Conservation (phyloP, 2,888 invertebrate species). For the Phasia obesa region DNA sequence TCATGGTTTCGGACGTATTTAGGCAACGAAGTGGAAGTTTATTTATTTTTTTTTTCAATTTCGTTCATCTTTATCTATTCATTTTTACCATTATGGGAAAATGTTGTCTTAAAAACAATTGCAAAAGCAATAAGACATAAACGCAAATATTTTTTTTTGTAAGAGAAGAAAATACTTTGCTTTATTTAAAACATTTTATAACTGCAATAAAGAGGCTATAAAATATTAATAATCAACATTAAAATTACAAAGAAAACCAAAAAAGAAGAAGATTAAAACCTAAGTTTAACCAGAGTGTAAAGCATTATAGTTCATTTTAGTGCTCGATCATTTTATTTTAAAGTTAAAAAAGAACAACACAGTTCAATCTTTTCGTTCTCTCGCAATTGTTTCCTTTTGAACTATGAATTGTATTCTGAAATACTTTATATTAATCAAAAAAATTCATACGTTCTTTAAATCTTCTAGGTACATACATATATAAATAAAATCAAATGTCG, state of each 20-base stretch:
- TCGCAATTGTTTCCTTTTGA: too few relatives aligned
- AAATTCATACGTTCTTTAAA: too few relatives aligned
- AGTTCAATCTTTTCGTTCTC: too few relatives aligned
- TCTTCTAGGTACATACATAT: too few relatives aligned
- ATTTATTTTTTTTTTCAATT: conserved; percentile 75
- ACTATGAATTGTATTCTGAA: too few relatives aligned
- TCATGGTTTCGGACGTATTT: conserved; percentile 61
- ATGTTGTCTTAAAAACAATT: conserved; percentile 15
- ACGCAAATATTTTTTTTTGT: conserved; percentile 21
- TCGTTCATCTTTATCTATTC: conserved; percentile 3
- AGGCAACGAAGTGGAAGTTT: conserved; percentile 80
- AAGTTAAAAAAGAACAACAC: conserved; percentile 15
- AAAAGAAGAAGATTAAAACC: background rate
- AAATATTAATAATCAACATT: background rate
- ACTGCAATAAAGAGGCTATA: background rate
- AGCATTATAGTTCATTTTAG: too few relatives aligned
- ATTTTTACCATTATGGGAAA: conserved; percentile 39
- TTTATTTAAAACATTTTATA: conserved; percentile 47
- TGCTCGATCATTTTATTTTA: too few relatives aligned
- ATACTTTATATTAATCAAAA: too few relatives aligned
- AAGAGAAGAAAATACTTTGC: conserved; percentile 38
- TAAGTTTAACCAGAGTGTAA: conserved; percentile 1
- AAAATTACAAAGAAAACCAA: conserved; percentile 17
- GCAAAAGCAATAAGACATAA: conserved; percentile 20
- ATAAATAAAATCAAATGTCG: too few relatives aligned